A percentile compares a stretch with the other conserved stretches of the same genome.
Conservation (phyloP, 2,797 vertebrate species). For the Falco rusticolus region DNA sequence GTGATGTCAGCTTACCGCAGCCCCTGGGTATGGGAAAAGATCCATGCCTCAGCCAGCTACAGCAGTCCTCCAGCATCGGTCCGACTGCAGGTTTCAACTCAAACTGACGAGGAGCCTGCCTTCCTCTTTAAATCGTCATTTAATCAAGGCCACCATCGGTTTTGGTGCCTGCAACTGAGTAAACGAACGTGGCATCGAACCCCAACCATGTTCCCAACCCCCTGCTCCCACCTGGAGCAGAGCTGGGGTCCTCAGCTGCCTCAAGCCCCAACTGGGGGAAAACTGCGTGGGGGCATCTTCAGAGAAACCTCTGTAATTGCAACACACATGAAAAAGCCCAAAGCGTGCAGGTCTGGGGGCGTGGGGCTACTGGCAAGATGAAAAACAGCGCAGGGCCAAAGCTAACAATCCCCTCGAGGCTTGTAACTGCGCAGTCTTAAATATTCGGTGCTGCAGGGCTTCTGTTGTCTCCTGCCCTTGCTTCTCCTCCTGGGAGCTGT, state of each 20-base stretch:
- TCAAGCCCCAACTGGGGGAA: not conserved
- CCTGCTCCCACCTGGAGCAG: not conserved
- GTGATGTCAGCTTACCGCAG: not conserved
- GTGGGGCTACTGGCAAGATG: not conserved
- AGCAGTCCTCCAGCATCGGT: not conserved
- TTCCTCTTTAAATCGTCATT: not conserved
- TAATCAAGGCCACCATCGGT: fast-evolving
- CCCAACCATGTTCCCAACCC: not conserved
- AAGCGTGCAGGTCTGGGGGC: not conserved
- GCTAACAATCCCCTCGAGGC: not conserved
- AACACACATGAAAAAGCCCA: not conserved
- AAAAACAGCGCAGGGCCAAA: not conserved
- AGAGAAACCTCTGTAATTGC: slow-evolving; percentile 30
- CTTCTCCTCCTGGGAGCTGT: not conserved
- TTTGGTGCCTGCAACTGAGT: not conserved
- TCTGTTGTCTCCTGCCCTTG: slow-evolving; percentile 15
- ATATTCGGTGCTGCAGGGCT: slow-evolving; percentile 3
- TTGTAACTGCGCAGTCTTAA: not conserved
- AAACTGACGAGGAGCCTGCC: not conserved
- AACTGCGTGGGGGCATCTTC: slow-evolving; percentile 3
- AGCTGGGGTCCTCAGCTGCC: not conserved
- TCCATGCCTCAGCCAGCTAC: not conserved
- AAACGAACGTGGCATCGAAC: fast-evolving
- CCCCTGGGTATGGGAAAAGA: not conserved
- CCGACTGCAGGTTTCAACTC: not conserved